Evolutionary conservation across 2,888 invertebrate genomes (phyloP).

Genomic region (Myopa tessellatipennis): DNA sequence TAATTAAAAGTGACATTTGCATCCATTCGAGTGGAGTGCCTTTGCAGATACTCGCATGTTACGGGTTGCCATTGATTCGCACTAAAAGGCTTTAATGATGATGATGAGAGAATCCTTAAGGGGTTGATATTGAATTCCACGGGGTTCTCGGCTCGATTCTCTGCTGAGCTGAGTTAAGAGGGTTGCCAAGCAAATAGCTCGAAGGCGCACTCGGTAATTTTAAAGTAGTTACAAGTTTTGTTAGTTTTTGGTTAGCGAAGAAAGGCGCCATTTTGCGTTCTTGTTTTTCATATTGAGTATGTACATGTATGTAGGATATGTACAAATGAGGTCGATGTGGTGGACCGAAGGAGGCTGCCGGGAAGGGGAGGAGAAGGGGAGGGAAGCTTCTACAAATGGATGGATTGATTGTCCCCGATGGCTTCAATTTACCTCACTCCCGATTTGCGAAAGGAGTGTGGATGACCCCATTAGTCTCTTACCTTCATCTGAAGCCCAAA

Average conservation of each 20-base stretch:
- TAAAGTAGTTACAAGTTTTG: constrained; percentile 5
- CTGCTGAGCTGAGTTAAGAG: background rate
- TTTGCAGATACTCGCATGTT: background rate
- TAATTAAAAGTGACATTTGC: constrained; percentile 16
- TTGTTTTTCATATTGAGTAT: background rate
- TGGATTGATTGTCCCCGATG: no score
- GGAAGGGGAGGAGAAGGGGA: no score
- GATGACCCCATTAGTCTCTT: no score
- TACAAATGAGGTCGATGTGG: no score
- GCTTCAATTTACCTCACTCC: no score
- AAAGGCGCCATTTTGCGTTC: constrained; percentile 17
- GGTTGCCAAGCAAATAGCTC: constrained; percentile 16
- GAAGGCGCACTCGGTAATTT: constrained; percentile 2
- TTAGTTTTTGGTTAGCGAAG: constrained; percentile 4
- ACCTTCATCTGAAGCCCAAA: no score
- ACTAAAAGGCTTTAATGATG: background rate
- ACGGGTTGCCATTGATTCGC: constrained; percentile 1
- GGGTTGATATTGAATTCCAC: background rate
- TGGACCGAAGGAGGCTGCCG: no score
- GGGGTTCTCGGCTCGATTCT: background rate
- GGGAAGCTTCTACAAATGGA: no score
- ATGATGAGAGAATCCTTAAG: background rate
- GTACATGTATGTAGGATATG: no score
- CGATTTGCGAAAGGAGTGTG: no score
- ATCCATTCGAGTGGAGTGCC: background rate